These are phyloP conservation scores for Dynastes hyllus DNA, from an alignment of 2,888 invertebrate species.

Conservation along the genomic window DNA sequence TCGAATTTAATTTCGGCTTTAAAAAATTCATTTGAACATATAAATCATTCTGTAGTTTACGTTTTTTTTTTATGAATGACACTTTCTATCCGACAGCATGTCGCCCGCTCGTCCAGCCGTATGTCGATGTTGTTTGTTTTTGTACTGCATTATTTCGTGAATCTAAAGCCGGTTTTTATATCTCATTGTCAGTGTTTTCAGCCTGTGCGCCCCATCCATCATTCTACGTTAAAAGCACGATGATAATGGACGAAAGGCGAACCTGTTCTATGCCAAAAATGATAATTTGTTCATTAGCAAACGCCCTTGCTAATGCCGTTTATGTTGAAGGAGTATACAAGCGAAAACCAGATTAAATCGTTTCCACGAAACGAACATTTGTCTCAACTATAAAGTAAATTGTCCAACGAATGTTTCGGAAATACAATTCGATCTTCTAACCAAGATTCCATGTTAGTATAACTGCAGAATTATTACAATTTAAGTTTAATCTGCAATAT, in stretches of 20 bases:
- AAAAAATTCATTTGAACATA: slow-evolving; percentile 37
- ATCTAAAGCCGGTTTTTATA: slow-evolving; percentile 36
- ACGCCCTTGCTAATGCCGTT: background rate
- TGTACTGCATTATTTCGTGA: slow-evolving; percentile 23
- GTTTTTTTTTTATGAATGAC: slow-evolving; percentile 41
- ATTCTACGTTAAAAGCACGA: slow-evolving; percentile 21
- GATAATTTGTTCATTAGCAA: slow-evolving; percentile 26
- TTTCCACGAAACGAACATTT: background rate
- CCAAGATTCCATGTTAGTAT: too few species aligned
- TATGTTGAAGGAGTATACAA: background rate
- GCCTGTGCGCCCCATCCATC: slow-evolving; percentile 24
- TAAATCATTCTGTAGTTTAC: slow-evolving; percentile 50
- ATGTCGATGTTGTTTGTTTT: slow-evolving; percentile 42
- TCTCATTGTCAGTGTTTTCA: background rate
- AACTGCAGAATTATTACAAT: too few species aligned
- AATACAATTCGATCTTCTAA: too few species aligned
- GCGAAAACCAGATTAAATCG: background rate
- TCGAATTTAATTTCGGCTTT: slow-evolving; percentile 44
- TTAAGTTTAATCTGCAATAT: too few species aligned
- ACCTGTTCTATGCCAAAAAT: slow-evolving; percentile 11
- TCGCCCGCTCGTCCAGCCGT: slow-evolving; percentile 20
- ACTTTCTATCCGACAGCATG: slow-evolving; percentile 18
- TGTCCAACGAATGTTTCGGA: too few species aligned
- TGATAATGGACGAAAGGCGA: background rate
- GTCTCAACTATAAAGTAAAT: too few species aligned